phyloP scores from a whole-genome alignment of 2,113 vertebrate genomes.

The Pteruthius melanotis region DNA sequence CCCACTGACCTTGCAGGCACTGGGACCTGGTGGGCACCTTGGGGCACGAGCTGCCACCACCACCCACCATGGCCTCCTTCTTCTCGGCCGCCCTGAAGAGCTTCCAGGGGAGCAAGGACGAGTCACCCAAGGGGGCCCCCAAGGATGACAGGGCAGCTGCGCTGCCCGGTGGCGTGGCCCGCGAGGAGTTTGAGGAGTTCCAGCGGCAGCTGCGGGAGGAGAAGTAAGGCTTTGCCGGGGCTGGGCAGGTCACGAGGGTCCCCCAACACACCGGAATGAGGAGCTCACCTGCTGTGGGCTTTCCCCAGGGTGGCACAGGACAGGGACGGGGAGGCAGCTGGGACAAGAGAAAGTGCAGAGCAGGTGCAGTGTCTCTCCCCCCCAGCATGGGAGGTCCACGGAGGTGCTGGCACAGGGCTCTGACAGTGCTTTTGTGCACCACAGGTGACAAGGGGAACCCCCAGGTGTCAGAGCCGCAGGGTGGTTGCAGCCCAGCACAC shows the following conservation, averaged over 20 bases:
- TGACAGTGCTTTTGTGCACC: background rate
- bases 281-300: background rate
- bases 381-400: fast-evolving
- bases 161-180: constrained; percentile 61
- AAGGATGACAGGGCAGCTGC: constrained; percentile 54
- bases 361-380: fast-evolving
- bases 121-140: background rate
- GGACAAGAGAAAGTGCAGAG: background rate
- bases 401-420: background rate
- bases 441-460: background rate
- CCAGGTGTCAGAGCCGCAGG: fast-evolving
- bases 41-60: background rate
- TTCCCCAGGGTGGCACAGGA: background rate
- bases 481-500: background rate
- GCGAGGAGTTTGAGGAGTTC: constrained; percentile 77
- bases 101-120: background rate
- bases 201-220: constrained; percentile 77
- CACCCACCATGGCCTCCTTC: constrained; percentile 55
- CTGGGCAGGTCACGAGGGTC: background rate
- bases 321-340: background rate
- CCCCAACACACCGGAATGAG: fast-evolving
- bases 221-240: constrained; percentile 65
- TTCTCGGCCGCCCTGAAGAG: constrained; percentile 62
- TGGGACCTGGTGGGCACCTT: background rate
- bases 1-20: constrained; percentile 56